Evolutionary conservation across 2,113 vertebrate genomes (phyloP).

Genomic region (Cochlearius cochlearius): DNA sequence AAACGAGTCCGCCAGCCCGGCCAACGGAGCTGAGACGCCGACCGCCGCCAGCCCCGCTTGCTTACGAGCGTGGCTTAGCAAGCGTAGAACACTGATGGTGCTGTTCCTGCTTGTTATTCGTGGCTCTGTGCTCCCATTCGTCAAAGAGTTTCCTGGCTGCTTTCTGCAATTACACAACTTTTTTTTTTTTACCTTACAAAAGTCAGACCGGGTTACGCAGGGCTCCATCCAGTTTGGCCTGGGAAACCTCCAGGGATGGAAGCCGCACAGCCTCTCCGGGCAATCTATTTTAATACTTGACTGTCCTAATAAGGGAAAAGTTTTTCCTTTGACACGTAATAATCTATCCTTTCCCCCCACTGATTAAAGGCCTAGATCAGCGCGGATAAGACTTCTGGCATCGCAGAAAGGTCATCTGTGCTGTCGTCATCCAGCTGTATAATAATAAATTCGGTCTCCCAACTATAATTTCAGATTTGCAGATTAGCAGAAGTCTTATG

Average conservation of each 20-base stretch:
- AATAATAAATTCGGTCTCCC: not conserved
- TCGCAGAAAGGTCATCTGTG: slow-evolving; percentile 36
- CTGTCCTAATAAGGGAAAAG: not conserved
- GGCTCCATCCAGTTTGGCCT: not conserved
- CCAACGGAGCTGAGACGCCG: not conserved
- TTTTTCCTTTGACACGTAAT: not conserved
- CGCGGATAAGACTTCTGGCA: not conserved
- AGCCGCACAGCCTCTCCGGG: not conserved
- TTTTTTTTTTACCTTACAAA: not conserved
- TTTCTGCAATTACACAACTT: not conserved
- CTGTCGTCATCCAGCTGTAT: not conserved
- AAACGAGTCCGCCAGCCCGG: not conserved
- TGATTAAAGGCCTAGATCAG: slow-evolving; percentile 15
- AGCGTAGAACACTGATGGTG: not conserved
- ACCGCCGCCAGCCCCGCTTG: not conserved
- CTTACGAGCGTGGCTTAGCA: not conserved
- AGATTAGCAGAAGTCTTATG: slow-evolving; percentile 39
- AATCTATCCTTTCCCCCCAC: not conserved
- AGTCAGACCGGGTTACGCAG: not conserved
- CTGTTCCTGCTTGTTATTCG: not conserved
- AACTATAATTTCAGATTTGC: slow-evolving; percentile 45
- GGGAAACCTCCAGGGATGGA: not conserved
- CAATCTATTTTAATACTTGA: not conserved
- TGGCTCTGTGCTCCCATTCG: not conserved
- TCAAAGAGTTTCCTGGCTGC: not conserved